phyloP scores from a whole-genome alignment of 2,113 vertebrate genomes.

The Psilopogon haemacephalus region DNA sequence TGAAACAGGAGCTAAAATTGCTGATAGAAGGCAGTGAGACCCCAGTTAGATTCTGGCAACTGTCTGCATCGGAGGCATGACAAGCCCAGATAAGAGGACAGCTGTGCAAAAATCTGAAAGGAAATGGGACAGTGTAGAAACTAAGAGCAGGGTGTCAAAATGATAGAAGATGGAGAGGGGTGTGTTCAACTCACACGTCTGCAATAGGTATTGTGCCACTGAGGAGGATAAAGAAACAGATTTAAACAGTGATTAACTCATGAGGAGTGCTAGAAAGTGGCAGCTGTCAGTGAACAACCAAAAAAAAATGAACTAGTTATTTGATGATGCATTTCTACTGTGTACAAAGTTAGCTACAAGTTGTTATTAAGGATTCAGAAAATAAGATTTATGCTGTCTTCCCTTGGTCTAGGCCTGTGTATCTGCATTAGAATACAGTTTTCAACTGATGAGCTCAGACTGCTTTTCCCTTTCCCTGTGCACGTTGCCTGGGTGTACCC shows the following conservation, averaged over 20 bases:
- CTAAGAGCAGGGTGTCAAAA: neutral
- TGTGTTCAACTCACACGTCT: neutral
- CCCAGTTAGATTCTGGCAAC: neutral
- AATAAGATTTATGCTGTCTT: neutral
- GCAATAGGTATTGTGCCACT: neutral
- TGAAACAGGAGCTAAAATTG: neutral
- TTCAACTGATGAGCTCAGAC: neutral
- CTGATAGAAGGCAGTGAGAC: neutral
- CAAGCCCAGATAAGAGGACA: neutral
- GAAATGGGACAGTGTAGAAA: neutral
- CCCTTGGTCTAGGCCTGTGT: neutral
- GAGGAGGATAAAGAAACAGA: neutral
- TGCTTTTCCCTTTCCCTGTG: neutral
- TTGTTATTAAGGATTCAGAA: neutral
- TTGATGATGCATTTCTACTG: neutral
- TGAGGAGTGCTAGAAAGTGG: neutral
- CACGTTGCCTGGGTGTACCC: neutral
- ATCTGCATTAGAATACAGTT: neutral
- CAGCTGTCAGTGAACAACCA: neutral
- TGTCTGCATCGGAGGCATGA: neutral
- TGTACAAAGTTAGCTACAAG: neutral
- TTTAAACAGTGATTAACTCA: neutral
- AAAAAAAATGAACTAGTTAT: neutral
- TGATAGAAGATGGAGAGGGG: neutral
- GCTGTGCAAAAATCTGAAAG: neutral